Evolutionary conservation across 1,140 invertebrate species (phyloP), one percentile per base, ranked within the genome.

Genomic region (Drosophila aff.): DNA sequence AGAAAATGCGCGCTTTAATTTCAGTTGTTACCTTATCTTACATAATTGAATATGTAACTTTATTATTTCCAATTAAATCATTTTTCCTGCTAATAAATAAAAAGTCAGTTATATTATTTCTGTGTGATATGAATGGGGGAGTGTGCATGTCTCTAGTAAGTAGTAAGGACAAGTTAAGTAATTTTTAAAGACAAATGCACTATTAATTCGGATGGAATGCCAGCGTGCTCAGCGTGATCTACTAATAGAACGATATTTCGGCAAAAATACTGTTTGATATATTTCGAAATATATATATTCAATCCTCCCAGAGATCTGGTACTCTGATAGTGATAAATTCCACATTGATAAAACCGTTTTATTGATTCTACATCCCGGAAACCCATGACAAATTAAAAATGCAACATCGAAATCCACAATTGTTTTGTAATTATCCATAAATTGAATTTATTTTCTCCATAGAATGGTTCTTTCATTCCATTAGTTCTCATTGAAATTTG

Each of bases 381-480:
- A 23, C 13, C 15, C 0, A 1, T 1, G 0, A 5, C 5, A 10
- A 55, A 61, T 21, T 4, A 13, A 11, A n/a, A 23, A 31, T 6
- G 13, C 38, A 21, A 31, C 40, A 46, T 60, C 7, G n/a, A 71
- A 46, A 36, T 23, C 55, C 4, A 38, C 47, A 21, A 49, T 66
- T 66, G n/a, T 69, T 60, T 75, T 86, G 47, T 82, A 81, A 77
- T 89, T 91, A 87, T 91, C 67, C 77, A 91, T 91, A 91, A 91
- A 86, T 91, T 91, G 77, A 80, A 79, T 91, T 87, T 91, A 91
- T 91, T 91, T 91, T 80, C 73, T 91, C 69, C 87, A 83, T 79
- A 91, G 86, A 89, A 89, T 78, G 77, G 58, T 55, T 55, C 57
- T 59, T 66, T 80, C 44, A 66, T 83, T 83, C 76, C 81, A 84